Evolutionary conservation across 1,140 invertebrate species (phyloP).

Genomic region (Drosophila tristis): DNA sequence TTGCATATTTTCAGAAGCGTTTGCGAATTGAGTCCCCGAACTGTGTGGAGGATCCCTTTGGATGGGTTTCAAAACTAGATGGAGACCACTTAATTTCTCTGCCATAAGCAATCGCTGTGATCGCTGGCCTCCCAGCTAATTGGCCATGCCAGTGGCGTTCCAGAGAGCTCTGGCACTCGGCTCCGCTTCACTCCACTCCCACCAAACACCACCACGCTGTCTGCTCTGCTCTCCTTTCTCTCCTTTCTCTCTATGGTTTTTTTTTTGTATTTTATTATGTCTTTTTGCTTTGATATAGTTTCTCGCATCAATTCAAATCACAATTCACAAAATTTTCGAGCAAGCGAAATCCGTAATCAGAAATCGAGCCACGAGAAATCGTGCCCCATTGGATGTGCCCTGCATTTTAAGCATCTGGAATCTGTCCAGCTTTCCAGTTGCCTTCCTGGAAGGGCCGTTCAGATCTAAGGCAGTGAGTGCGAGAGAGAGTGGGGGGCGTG

Average conservation of each 20-base stretch:
- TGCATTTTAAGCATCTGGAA: slow-evolving; percentile 28
- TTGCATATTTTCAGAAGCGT: too few relatives aligned
- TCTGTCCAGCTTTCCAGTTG: slow-evolving; percentile 9
- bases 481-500: slow-evolving; percentile 26
- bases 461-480: not conserved
- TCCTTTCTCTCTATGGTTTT: not conserved
- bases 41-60: too few relatives aligned
- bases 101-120: not conserved
- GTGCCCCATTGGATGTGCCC: slow-evolving; percentile 25
- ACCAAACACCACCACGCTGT: slow-evolving; percentile 2
- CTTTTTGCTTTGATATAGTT: slow-evolving; percentile 32
- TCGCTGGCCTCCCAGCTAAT: slow-evolving; percentile 20
- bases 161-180: not conserved
- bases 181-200: not conserved
- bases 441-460: too few relatives aligned
- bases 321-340: slow-evolving; percentile 22
- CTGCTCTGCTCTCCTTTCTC: slow-evolving; percentile 7
- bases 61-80: too few relatives aligned
- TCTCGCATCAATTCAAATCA: slow-evolving; percentile 49
- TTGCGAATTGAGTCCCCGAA: too few relatives aligned
- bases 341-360: slow-evolving; percentile 39
- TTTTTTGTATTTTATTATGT: too few relatives aligned
- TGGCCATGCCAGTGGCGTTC: slow-evolving; percentile 47
- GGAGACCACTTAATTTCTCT: not conserved
- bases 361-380: slow-evolving; percentile 43